Evolutionary conservation across 23 tunicate species (phyloP), one percentile per base, ranked within the genome.

Genomic region (Aplidium turbinatum): DNA sequence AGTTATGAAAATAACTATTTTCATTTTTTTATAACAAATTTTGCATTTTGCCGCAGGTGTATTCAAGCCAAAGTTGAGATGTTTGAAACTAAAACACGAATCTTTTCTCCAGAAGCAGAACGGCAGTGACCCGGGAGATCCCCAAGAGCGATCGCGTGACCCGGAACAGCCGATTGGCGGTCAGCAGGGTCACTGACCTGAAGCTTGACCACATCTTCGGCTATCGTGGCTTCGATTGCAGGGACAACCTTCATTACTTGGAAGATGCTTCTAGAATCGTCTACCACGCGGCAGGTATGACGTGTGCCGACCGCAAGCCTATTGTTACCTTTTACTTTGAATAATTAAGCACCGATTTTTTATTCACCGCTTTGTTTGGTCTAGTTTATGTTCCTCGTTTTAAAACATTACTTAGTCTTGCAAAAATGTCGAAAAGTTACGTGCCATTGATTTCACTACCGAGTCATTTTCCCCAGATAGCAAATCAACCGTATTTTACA

Each of bases 221-320:
- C 19, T 95, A 95, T 62, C 83, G 99, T 22, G 99, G 99, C 1
- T 95, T 83, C 70, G 99, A 95, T 63, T 91, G 96, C 65, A 68
- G 99, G 0, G 82, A 83, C 84, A 95, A 95, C 78, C 55, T 95
- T 6, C 88, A 79, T 32, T 88, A 82, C 40, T 23, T 89, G 16
- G 78, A 85, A 22, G 90, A 83, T n/a, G 79, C 79, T 47, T 20
- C 90, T 23, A 60, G 72, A 26, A 70, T 95, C 31, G 86, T 95
- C 1, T 95, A 83, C 52, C 99, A 95, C 51, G 96, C 99, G 29
- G 99, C 99, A 38, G 99, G 96, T 73, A n/a, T n/a, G n/a, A n/a
- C n/a, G n/a, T n/a, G n/a, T n/a, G n/a, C n/a, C n/a, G n/a, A n/a
- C n/a, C n/a, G n/a, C n/a, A n/a, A n/a, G n/a, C n/a, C n/a, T n/a